phyloP scores from a whole-genome alignment of 2,888 invertebrate species.

The Oscheius myriophilus region DNA sequence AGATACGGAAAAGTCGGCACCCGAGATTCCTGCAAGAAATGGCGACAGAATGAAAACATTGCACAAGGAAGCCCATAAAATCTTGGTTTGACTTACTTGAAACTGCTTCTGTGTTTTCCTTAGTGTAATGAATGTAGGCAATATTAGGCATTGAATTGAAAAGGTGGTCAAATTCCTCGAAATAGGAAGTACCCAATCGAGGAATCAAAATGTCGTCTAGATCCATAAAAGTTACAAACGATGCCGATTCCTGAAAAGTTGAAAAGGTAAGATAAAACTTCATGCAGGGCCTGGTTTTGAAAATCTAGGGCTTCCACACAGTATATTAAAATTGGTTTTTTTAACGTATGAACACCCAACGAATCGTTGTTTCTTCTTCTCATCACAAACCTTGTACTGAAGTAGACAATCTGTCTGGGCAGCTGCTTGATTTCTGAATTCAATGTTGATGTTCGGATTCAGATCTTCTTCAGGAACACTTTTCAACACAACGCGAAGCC shows the following conservation, averaged over 20 bases:
- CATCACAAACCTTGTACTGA: slow-evolving; percentile 47
- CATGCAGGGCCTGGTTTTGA: too few relatives aligned
- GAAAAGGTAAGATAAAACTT: neutral
- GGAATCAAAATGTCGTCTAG: slow-evolving; percentile 54
- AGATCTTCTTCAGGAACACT: slow-evolving; percentile 39
- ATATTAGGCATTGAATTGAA: neutral
- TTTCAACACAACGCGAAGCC: slow-evolving; percentile 36
- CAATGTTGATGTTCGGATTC: slow-evolving; percentile 50
- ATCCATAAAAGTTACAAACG: slow-evolving; percentile 45
- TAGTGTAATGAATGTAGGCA: slow-evolving; percentile 15
- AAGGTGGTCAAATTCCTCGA: slow-evolving; percentile 36
- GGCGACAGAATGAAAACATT: too few relatives aligned
- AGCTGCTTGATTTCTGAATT: slow-evolving; percentile 50
- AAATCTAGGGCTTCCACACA: too few relatives aligned
- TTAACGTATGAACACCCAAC: too few relatives aligned
- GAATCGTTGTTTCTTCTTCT: too few relatives aligned
- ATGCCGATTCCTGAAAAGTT: slow-evolving; percentile 43
- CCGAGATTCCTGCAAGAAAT: neutral
- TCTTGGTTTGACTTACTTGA: neutral
- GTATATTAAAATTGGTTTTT: too few relatives aligned
- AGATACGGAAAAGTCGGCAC: slow-evolving; percentile 32
- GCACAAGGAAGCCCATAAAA: neutral
- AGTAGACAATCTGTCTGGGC: slow-evolving; percentile 53
- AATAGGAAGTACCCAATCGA: slow-evolving; percentile 33
- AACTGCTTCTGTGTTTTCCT: slow-evolving; percentile 11